These are phyloP conservation scores for Poeciliopsis infans DNA, from an alignment of 2,797 vertebrate species.

Conservation along the genomic window DNA sequence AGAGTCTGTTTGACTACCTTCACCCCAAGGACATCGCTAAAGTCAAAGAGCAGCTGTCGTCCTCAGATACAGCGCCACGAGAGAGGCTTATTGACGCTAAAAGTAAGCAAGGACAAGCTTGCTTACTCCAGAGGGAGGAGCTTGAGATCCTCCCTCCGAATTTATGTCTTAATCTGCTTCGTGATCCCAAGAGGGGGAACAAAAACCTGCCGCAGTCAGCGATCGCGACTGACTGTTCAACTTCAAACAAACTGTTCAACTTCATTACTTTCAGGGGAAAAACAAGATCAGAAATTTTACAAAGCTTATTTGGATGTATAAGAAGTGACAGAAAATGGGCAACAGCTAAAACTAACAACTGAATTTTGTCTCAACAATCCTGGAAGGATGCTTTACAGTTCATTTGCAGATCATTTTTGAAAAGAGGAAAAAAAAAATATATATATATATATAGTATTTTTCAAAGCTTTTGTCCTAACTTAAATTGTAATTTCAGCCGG, in stretches of 20 bases:
- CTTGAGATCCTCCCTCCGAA: neutral
- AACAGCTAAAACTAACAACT: neutral
- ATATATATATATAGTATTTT: neutral
- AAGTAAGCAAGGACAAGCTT: constrained; percentile 81
- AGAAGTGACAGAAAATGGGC: neutral
- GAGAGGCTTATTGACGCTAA: constrained; percentile 98
- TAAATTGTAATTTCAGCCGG: constrained; percentile 82
- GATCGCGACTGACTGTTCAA: neutral
- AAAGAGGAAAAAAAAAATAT: neutral
- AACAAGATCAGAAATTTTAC: neutral
- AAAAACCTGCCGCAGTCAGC: neutral
- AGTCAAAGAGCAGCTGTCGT: constrained; percentile 99
- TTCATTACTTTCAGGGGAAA: neutral
- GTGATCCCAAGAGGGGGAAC: neutral
- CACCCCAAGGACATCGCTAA: constrained; percentile 99
- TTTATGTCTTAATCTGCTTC: neutral
- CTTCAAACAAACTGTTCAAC: neutral
- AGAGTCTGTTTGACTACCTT: constrained; percentile 98
- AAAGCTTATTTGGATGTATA: neutral
- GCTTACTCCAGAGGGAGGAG: no score
- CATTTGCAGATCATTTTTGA: neutral
- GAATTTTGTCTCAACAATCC: neutral
- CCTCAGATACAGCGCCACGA: constrained; percentile 93
- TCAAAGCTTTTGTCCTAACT: neutral
- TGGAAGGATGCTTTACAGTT: neutral